phyloP scores from a whole-genome alignment of 2,888 invertebrate species.

The Agapetus fuscipes region DNA sequence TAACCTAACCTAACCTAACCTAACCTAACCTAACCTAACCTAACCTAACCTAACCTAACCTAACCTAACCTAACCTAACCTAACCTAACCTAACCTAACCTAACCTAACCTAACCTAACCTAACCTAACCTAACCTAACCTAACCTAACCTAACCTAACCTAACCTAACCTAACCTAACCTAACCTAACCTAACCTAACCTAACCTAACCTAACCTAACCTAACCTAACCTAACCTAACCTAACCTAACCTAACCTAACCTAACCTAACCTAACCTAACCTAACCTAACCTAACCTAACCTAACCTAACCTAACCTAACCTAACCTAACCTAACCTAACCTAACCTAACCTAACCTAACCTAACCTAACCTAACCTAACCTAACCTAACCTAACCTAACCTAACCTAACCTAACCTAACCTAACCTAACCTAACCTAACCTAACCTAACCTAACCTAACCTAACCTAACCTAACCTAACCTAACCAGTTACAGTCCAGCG shows the following conservation, averaged over 20 bases:
- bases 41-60: conserved; percentile 18
- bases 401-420: conserved; percentile 16
- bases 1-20: too few relatives aligned
- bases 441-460: conserved; percentile 16
- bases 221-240: conserved; percentile 17
- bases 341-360: conserved; percentile 18
- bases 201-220: conserved; percentile 16
- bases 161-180: conserved; percentile 18
- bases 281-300: conserved; percentile 21
- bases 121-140: conserved; percentile 19
- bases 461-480: conserved; percentile 15
- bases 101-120: conserved; percentile 17
- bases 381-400: conserved; percentile 19
- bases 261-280: conserved; percentile 11
- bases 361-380: conserved; percentile 13
- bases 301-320: conserved; percentile 21
- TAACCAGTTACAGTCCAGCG: too few relatives aligned
- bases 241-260: conserved; percentile 17
- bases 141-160: conserved; percentile 18
- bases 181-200: conserved; percentile 20
- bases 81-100: conserved; percentile 19
- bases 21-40: too few relatives aligned
- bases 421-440: conserved; percentile 16
- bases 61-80: conserved; percentile 19
- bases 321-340: conserved; percentile 20